Conservation (phyloP, 2,113 vertebrate genomes). For the Zosterops lateralis region DNA sequence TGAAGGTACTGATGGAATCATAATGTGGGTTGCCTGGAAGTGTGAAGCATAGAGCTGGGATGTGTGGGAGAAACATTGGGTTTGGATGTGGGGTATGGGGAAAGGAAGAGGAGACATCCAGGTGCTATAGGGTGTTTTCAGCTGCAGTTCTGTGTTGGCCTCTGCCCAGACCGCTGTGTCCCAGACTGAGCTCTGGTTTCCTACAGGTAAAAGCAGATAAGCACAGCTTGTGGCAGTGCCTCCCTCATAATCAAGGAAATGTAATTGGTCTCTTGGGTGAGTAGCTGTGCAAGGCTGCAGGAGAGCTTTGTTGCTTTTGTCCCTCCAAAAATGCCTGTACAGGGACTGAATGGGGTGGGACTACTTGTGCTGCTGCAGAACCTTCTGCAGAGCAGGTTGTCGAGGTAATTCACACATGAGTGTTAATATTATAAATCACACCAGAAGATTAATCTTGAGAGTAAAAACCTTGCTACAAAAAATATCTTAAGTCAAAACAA, state of each 20-base stretch:
- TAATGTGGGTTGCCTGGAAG: neutral
- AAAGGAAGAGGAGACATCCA: neutral
- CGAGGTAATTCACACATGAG: neutral
- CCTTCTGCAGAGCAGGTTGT: neutral
- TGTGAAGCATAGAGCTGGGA: neutral
- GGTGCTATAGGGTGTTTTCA: neutral
- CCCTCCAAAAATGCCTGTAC: neutral
- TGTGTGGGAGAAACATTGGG: neutral
- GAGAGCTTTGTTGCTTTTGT: neutral
- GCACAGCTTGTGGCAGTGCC: neutral
- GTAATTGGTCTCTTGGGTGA: neutral
- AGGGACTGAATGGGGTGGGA: neutral
- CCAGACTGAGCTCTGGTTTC: neutral
- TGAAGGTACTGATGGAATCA: neutral
- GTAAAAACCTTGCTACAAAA: neutral
- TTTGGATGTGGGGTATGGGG: neutral
- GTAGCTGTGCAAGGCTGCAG: neutral
- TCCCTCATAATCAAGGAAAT: neutral
- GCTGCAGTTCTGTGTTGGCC: neutral
- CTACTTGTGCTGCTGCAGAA: neutral
- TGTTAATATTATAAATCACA: neutral
- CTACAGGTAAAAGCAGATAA: neutral
- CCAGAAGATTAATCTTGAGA: neutral
- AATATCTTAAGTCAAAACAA: neutral
- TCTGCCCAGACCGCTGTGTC: neutral